Evolutionary conservation across 1,140 invertebrate species (phyloP), one percentile per base, ranked within the genome.

Genomic region (Drosophila arawakana): DNA sequence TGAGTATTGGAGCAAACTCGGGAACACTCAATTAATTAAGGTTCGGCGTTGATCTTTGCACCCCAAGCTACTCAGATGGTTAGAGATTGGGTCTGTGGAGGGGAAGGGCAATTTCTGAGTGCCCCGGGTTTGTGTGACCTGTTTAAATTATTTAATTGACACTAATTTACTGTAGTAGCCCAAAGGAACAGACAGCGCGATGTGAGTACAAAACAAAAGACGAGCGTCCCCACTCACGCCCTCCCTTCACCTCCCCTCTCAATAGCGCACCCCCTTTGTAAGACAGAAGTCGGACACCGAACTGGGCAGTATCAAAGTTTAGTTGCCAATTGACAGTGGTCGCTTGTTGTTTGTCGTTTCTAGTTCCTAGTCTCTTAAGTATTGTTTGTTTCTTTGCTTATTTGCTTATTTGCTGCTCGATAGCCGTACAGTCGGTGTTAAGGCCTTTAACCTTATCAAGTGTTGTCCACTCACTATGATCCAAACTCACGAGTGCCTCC

Each of bases 81-180:
- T 62, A 67, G 65, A 55, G 41, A 35, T 46, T 49, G 37, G 43
- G 9, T n/a, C 7, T 54, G 44, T 39, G 59, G 43, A 41, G 41
- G 37, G 55, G 37, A 25, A 58, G 18, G 52, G 25, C 25, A 6
- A 30, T 30, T 10, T 49, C 11, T 59, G 43, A 57, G 2, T 34
- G 21, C 30, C 30, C 15, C 30, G 69, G 13, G 18, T 25, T 10
- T 69, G 44, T 72, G 74, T 91, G 89, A 91, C 90, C 90, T 78
- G 81, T 90, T 91, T 90, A 91, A 91, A 91, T 91, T 91, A 91
- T 90, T 91, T 91, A 91, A 91, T 91, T 91, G 90, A 91, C 90
- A 91, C 83, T 91, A 91, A 91, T 91, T 91, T 91, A 91, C 66
- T 76, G 79, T 79, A 78, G 81, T 79, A 78, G 75, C 76, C 46